phyloP scores from a whole-genome alignment of 2,888 invertebrate species.

The Protodeltote pygarga region DNA sequence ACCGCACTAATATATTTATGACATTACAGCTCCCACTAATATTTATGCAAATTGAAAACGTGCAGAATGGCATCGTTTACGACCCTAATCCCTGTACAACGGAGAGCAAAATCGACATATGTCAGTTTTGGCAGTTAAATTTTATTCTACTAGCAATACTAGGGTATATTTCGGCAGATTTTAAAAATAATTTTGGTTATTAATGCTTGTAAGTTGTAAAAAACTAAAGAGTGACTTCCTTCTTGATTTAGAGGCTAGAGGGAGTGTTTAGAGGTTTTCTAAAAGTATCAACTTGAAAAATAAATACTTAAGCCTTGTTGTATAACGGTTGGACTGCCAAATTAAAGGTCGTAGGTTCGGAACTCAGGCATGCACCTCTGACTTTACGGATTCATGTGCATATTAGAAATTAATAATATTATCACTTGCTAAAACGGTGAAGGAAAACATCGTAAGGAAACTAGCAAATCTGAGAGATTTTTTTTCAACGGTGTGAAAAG shows the following conservation, averaged over 20 bases:
- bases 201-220: background rate
- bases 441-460: too few species aligned
- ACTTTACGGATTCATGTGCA: too few species aligned
- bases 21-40: constrained; percentile 82
- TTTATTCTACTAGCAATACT: constrained; percentile 34
- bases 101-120: constrained; percentile 71
- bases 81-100: constrained; percentile 72
- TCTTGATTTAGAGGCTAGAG: background rate
- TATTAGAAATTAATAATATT: too few species aligned
- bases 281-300: too few species aligned
- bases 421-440: too few species aligned
- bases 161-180: constrained; percentile 1
- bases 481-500: too few species aligned
- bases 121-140: constrained; percentile 58
- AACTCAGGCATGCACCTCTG: too few species aligned
- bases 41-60: constrained; percentile 87
- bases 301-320: too few species aligned
- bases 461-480: too few species aligned
- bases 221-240: background rate
- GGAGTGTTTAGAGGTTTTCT: too few species aligned
- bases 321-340: too few species aligned
- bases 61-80: constrained; percentile 81
- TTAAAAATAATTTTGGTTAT: constrained; percentile 1
- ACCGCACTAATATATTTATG: constrained; percentile 86
- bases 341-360: too few species aligned